These are phyloP conservation scores for Phyto melanocephala DNA, from an alignment of 2,888 invertebrate species.

Conservation along the genomic window DNA sequence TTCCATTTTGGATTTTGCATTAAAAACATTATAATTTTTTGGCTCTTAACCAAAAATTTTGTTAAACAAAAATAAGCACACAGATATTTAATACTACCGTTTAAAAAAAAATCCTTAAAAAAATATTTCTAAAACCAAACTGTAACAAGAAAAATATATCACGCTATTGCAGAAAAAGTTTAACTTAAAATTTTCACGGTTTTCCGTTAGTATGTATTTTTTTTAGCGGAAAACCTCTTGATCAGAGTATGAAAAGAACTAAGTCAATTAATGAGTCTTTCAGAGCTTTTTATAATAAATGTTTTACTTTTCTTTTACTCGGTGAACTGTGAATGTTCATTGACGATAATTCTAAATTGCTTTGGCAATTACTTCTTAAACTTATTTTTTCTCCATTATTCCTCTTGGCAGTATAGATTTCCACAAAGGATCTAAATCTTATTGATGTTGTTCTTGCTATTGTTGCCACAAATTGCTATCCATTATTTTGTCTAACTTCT, in stretches of 20 bases:
- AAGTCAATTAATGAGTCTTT: not conserved
- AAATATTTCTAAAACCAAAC: not conserved
- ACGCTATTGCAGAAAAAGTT: slow-evolving; percentile 17
- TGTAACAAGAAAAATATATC: slow-evolving; percentile 5
- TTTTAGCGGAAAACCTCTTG: not conserved
- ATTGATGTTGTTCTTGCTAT: too few species aligned
- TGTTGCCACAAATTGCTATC: too few species aligned
- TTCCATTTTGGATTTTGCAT: not conserved
- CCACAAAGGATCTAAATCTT: too few species aligned
- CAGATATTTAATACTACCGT: not conserved
- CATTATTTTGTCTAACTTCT: too few species aligned
- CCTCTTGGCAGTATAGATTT: too few species aligned
- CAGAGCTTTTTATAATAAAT: too few species aligned
- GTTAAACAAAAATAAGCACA: not conserved
- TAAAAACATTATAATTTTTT: slow-evolving; percentile 6
- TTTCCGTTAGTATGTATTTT: not conserved
- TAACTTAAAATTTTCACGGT: slow-evolving; percentile 17
- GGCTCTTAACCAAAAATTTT: slow-evolving; percentile 37
- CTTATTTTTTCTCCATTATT: too few species aligned
- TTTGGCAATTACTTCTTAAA: too few species aligned
- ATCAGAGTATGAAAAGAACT: not conserved
- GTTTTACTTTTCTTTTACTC: too few species aligned
- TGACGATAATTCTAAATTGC: too few species aligned
- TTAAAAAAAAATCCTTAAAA: slow-evolving; percentile 2
- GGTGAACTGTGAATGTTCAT: too few species aligned